These are phyloP conservation scores for Papilio polytes DNA, from an alignment of 1,140 invertebrate genomes.

Conservation along the genomic window DNA sequence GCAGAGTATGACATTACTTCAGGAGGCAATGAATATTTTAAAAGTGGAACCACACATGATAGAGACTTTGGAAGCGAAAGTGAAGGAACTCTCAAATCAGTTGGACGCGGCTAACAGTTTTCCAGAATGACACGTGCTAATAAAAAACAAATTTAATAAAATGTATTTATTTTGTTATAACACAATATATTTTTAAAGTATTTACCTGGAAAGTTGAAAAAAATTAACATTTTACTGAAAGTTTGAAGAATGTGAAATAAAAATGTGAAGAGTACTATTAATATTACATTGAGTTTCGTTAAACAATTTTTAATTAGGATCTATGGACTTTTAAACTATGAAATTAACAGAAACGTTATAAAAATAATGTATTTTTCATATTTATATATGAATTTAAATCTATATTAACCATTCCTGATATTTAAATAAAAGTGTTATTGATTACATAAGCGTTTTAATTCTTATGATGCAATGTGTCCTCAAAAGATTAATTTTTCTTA, in stretches of 20 bases:
- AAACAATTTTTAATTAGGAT: background rate
- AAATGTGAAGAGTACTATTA: background rate
- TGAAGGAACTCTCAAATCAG: conserved; percentile 73
- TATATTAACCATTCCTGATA: background rate
- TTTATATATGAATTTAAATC: no score
- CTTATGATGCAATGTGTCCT: no score
- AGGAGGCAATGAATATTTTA: conserved; percentile 85
- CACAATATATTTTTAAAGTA: background rate
- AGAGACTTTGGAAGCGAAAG: conserved; percentile 77
- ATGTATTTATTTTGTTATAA: background rate
- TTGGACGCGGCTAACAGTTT: conserved; percentile 60
- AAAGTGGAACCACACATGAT: conserved; percentile 84
- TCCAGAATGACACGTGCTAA: conserved; percentile 11
- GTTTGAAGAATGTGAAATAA: background rate
- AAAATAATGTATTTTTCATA: background rate
- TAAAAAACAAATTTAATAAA: background rate
- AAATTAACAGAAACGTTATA: background rate
- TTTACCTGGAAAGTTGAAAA: background rate
- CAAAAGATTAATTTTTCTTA: no score
- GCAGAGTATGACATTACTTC: conserved; percentile 82
- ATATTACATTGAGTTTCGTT: background rate
- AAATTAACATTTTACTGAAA: background rate
- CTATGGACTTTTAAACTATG: background rate
- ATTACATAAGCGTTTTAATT: background rate
- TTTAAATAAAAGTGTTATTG: background rate